Percentiles rank a stretch among this genome's conserved stretches.
phyloP scores from a whole-genome alignment of 2,797 vertebrate species.

The Lagorchestes hirsutus region DNA sequence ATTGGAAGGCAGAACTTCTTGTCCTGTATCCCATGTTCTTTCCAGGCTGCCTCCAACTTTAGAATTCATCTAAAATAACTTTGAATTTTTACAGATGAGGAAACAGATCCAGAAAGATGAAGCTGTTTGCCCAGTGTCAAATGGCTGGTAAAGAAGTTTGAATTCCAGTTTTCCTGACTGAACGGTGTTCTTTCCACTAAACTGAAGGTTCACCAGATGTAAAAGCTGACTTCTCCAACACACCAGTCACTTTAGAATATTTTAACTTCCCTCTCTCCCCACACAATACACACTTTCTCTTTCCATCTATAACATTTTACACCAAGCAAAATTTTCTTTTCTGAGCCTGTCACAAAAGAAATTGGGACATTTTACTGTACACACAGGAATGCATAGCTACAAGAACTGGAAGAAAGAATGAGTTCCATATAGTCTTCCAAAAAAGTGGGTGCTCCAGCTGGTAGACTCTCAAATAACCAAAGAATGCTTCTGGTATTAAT shows the following conservation, averaged over 20 bases:
- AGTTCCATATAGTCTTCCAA: conserved; percentile 68
- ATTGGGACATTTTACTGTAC: conserved; percentile 72
- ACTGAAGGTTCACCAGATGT: neutral
- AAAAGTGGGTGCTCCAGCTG: conserved; percentile 52
- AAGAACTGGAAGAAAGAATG: conserved; percentile 68
- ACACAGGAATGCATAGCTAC: conserved; percentile 64
- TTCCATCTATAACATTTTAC: conserved; percentile 42
- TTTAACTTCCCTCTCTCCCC: neutral
- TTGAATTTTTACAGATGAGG: neutral
- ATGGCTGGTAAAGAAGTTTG: neutral
- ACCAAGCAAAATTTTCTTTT: conserved; percentile 61
- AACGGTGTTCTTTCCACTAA: conserved; percentile 23
- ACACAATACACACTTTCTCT: conserved; percentile 45
- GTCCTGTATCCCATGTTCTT: neutral
- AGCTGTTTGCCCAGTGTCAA: neutral
- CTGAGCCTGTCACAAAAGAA: conserved; percentile 49
- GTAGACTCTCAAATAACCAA: conserved; percentile 23
- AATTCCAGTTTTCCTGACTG: neutral
- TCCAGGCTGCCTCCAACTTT: neutral
- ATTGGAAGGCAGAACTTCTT: neutral
- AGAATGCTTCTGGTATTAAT: conserved; percentile 64
- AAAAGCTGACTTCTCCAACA: conserved; percentile 46
- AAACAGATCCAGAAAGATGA: neutral
- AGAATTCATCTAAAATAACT: neutral
- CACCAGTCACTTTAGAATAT: conserved; percentile 5